Evolutionary conservation across 2,888 invertebrate species (phyloP).

Genomic region (Argyresthia albistria): DNA sequence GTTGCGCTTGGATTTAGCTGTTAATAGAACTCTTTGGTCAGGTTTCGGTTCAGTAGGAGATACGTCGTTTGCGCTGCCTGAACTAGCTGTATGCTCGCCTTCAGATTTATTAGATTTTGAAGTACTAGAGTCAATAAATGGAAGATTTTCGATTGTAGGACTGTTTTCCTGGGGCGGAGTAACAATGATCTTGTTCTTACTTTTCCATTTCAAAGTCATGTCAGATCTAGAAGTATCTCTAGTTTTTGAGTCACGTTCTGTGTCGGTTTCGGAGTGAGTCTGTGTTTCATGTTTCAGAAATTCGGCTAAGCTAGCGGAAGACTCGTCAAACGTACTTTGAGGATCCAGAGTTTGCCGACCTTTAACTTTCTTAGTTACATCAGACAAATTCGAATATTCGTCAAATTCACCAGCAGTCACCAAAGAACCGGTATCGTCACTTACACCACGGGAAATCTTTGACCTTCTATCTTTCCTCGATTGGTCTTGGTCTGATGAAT

Average conservation of each 20-base stretch:
- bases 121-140: conserved; percentile 55
- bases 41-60: conserved; percentile 52
- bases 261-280: conserved; percentile 55
- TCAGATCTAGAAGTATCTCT: conserved; percentile 40
- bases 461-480: conserved; percentile 33
- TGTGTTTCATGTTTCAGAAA: conserved; percentile 59
- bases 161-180: conserved; percentile 76
- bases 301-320: conserved; percentile 64
- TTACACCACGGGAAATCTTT: conserved; percentile 62
- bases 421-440: conserved; percentile 80
- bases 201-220: conserved; percentile 57
- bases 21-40: conserved; percentile 44
- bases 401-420: conserved; percentile 79
- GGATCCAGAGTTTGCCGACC: conserved; percentile 49
- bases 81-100: conserved; percentile 56
- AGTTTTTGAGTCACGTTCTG: conserved; percentile 45
- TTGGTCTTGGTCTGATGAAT: conserved; percentile 63
- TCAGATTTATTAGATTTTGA: conserved; percentile 55
- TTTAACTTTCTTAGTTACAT: conserved; percentile 37
- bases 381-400: conserved; percentile 74
- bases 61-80: conserved; percentile 50
- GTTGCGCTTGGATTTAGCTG: conserved; percentile 63
- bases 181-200: conserved; percentile 72
- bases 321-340: conserved; percentile 74
- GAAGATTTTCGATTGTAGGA: conserved; percentile 69